Evolutionary conservation across 2,113 vertebrate species (phyloP), one percentile per base, ranked within the genome.

Genomic region (Callipepla squamata): DNA sequence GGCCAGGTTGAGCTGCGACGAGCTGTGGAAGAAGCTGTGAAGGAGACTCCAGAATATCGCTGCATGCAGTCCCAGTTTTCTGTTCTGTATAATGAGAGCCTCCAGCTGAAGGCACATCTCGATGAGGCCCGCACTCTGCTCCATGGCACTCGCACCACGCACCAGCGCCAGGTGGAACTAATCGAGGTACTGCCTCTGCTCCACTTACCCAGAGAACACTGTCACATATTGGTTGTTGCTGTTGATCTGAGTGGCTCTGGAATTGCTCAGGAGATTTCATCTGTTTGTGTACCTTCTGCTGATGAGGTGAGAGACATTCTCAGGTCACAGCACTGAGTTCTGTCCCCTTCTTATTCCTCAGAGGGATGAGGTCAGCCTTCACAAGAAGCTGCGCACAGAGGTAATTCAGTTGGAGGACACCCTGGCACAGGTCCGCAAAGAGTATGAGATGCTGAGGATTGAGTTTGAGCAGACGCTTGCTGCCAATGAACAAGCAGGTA

Each of bases 61-160:
- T 99, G 99, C 91, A 98, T 99, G 94, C 99, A 99, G 96, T 99
- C 99, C 0, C 99, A 99, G 57, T 99, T 99, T 96, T 99, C 99
- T 3, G 99, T 99, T 45, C 89, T 99, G 34, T 99, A 99, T 89
- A 99, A 99, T 0, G 99, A 99, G 96, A 99, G 99, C 45, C 97
- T 99, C 21, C 99, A 98, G 87, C 95, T 99, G 92, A 99, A 99
- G 86, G 98, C 98, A 17, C 99, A 99, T 51, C 97, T 99, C 67
- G 99, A 99, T 6, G 99, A 99, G 93, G 99, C 99, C 2, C 98
- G 99, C 9, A 98, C 98, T 20, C 97, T 99, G 42, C 98, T 99
- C 57, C 98, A 99, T 12, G 99, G 98, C 16, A 99, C 99, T 13
- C 98, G 99, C 7, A 97, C 98, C 4, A 98, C 99, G 2, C 98